Conservation (phyloP, 2,797 vertebrate species). For the Sandelia bainsii region DNA sequence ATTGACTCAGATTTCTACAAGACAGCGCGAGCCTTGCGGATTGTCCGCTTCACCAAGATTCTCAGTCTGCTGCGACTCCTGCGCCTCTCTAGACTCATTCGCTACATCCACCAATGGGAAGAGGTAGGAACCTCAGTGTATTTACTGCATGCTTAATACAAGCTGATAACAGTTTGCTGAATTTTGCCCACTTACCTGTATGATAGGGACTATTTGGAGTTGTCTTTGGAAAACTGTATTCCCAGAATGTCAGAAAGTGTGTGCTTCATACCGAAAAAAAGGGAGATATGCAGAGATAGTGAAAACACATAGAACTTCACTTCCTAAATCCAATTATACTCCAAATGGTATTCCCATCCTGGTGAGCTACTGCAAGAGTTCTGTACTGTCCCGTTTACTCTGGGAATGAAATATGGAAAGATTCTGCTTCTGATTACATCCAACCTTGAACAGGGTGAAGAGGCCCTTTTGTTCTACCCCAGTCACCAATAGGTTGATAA, state of each 20-base stretch:
- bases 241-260: background rate
- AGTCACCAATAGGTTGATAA: conserved; percentile 72
- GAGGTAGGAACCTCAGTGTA: conserved; percentile 85
- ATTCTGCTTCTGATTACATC: conserved; percentile 69
- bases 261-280: conserved; percentile 17
- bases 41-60: conserved; percentile 99
- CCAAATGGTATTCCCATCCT: conserved; percentile 33
- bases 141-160: conserved; percentile 7
- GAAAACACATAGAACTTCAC: conserved; percentile 17
- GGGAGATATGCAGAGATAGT: background rate
- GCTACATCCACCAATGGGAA: conserved; percentile 99
- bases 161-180: too few relatives aligned
- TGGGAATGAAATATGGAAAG: conserved; percentile 46
- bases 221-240: conserved; percentile 11
- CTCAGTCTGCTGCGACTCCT: conserved; percentile 95
- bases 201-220: conserved; percentile 3
- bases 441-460: conserved; percentile 65
- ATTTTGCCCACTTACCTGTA: background rate
- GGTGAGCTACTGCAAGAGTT: conserved; percentile 41
- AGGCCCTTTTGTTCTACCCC: conserved; percentile 58
- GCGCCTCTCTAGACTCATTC: conserved; percentile 96
- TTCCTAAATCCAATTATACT: conserved; percentile 42
- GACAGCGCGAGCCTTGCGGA: conserved; percentile 95
- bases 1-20: conserved; percentile 99
- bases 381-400: conserved; percentile 23